Evolutionary conservation across 2,888 invertebrate genomes (phyloP).

Genomic region (Argyra leucocephala): DNA sequence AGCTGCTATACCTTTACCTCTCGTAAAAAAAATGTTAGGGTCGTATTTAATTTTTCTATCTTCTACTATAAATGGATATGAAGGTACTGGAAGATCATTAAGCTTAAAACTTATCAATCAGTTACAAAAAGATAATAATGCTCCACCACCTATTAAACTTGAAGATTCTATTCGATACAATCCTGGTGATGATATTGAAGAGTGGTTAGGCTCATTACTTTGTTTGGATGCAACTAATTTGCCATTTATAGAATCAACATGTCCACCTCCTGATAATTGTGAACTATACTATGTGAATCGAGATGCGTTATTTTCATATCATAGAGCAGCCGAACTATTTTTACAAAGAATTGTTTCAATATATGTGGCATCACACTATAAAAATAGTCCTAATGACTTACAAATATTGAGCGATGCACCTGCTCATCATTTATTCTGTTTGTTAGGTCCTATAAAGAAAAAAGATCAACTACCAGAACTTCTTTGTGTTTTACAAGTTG

Average conservation of each 20-base stretch:
- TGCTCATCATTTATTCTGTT: slow-evolving; percentile 91
- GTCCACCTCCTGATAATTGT: slow-evolving; percentile 81
- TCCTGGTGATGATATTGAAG: slow-evolving; percentile 74
- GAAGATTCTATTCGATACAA: slow-evolving; percentile 94
- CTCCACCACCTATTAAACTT: slow-evolving; percentile 59
- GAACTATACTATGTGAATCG: slow-evolving; percentile 79
- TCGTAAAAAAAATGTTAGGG: slow-evolving; percentile 79
- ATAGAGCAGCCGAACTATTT: slow-evolving; percentile 85
- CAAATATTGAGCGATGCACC: slow-evolving; percentile 98
- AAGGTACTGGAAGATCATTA: slow-evolving; percentile 93
- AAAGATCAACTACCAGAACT: slow-evolving; percentile 77
- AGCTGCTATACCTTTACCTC: slow-evolving; percentile 91
- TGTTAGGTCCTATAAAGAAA: slow-evolving; percentile 75
- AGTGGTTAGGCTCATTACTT: slow-evolving; percentile 81
- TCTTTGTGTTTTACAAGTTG: slow-evolving; percentile 81
- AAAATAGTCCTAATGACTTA: slow-evolving; percentile 97
- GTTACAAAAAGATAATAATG: slow-evolving; percentile 55
- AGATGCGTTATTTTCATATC: slow-evolving; percentile 94
- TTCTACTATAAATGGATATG: slow-evolving; percentile 96
- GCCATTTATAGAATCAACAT: slow-evolving; percentile 59
- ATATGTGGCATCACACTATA: slow-evolving; percentile 96
- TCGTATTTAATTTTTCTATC: slow-evolving; percentile 91
- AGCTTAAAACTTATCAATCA: slow-evolving; percentile 91
- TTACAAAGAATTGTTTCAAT: slow-evolving; percentile 84
- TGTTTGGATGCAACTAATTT: slow-evolving; percentile 77